phyloP scores from a whole-genome alignment of 2,888 invertebrate species.

The Fragum fragum region DNA sequence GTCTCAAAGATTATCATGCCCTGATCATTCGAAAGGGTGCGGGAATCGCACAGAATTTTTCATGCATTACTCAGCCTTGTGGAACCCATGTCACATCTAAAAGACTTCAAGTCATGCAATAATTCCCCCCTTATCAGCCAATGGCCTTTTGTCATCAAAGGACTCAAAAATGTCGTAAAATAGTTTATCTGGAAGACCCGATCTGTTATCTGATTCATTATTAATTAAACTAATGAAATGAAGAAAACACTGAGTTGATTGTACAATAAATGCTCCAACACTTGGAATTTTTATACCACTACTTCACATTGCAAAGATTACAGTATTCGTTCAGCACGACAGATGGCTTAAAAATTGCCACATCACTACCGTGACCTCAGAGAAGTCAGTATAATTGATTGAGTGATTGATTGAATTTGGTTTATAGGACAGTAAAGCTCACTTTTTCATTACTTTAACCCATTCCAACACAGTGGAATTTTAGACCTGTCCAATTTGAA shows the following conservation, averaged over 20 bases:
- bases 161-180: background rate
- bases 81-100: background rate
- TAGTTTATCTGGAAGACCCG: background rate
- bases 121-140: constrained; percentile 6
- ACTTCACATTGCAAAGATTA: too few species aligned
- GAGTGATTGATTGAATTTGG: too few species aligned
- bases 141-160: background rate
- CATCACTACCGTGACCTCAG: too few species aligned
- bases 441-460: too few species aligned
- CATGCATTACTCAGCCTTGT: background rate
- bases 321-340: too few species aligned
- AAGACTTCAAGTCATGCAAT: constrained; percentile 12
- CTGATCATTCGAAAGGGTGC: background rate
- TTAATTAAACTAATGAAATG: constrained; percentile 4
- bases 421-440: too few species aligned
- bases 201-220: constrained; percentile 13
- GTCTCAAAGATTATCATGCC: too few species aligned
- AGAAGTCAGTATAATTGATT: too few species aligned
- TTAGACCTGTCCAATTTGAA: too few species aligned
- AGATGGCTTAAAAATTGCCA: too few species aligned
- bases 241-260: background rate
- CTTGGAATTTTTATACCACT: background rate
- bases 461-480: too few species aligned
- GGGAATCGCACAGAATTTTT: background rate
- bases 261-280: background rate